Percentiles rank a stretch among this genome's conserved stretches.
These are phyloP conservation scores for Cyclargus thomasi DNA, from an alignment of 1,140 invertebrate species.

Conservation along the genomic window DNA sequence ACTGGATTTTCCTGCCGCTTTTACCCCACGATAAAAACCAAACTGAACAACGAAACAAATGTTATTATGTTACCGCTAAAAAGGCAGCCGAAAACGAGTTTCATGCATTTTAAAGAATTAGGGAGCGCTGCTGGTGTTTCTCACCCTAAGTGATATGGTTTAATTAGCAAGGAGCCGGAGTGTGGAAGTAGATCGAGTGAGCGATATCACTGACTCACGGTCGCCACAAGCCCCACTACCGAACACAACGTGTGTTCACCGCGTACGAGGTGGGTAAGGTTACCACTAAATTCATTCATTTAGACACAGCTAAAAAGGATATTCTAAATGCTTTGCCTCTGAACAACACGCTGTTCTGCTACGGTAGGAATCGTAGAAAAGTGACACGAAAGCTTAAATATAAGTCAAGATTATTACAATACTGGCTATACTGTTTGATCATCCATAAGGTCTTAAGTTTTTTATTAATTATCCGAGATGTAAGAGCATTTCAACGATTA, in stretches of 20 bases:
- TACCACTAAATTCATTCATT: background rate
- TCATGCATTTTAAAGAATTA: background rate
- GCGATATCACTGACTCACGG: constrained; percentile 61
- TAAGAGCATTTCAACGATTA: too few species aligned
- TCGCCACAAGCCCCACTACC: constrained; percentile 30
- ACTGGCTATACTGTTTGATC: too few species aligned
- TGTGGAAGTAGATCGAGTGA: constrained; percentile 54
- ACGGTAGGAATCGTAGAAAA: too few species aligned
- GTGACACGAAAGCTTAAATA: too few species aligned
- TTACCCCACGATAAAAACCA: too few species aligned
- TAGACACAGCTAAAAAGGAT: background rate
- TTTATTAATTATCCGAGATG: too few species aligned
- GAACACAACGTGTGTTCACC: background rate
- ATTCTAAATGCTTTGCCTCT: background rate
- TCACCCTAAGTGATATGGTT: constrained; percentile 55
- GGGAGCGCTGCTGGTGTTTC: constrained; percentile 27
- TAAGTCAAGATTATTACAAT: too few species aligned
- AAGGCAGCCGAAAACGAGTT: background rate
- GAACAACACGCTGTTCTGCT: too few species aligned
- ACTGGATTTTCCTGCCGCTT: background rate
- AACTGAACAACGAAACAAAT: background rate
- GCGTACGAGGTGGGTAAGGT: background rate
- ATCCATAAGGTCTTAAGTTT: too few species aligned
- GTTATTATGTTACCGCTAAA: background rate
- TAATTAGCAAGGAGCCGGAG: constrained; percentile 59